Evolutionary conservation across 1,140 invertebrate species (phyloP), one percentile per base, ranked within the genome.

Genomic region (Plodia interpunctella): DNA sequence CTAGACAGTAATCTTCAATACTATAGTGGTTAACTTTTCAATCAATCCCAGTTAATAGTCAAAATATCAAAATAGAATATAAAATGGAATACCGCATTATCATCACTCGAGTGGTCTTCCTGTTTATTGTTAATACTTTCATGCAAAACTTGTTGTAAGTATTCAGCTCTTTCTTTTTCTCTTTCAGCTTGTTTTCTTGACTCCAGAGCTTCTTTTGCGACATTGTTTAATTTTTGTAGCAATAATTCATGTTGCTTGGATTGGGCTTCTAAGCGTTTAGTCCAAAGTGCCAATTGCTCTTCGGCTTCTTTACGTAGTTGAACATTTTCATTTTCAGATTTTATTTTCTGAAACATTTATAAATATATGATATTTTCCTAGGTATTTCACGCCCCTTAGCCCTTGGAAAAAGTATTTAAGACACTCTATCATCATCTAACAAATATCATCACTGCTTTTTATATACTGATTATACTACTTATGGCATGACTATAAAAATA

Each of bases 221-320:
- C 77, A 17, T 77, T 74, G 56, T 83, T 76, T 18, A 88, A 66
- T 53, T 85, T 87, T 60, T 87, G 75, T 25, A 87, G 60, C 57
- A 88, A 68, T 50, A 62, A 49, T 53, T 85, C 80, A 54, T 85
- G 83, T 66, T 88, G 81, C 35, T 74, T 79, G 6, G 80, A 71
- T 59, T 87, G 84, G 15, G 55, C 63, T 76, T 89, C 80, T 18
- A 74, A 70, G 18, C 73, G 70, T 62, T 80, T 74, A 9, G 63
- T 52, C 84, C 83, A 89, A 63, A 76, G 62, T 15, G 62, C 57
- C 50, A 84, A 73, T 77, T 85, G 80, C 25, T 59, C 59, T 63
- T 87, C 82, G 9, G 73, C 70, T 72, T 83, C 77, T 61, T 72
- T 76, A 55, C 62, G 73, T 60, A 66, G 78, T 54, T 78, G 71